phyloP scores from a whole-genome alignment of 2,113 vertebrate species.

The Apteryx owenii region DNA sequence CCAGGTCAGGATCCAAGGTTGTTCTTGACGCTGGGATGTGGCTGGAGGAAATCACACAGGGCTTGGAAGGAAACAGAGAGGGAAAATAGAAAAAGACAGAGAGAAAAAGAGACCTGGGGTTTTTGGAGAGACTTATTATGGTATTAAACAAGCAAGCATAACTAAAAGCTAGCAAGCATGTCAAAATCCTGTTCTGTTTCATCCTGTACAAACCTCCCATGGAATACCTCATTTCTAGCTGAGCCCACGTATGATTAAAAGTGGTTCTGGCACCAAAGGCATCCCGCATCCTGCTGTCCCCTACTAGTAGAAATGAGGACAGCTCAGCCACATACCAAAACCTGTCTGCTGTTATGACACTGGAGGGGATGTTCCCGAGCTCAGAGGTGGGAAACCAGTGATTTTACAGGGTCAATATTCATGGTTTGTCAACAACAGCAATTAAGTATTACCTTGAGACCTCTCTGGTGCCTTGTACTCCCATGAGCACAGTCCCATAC shows the following conservation, averaged over 20 bases:
- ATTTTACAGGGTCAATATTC: not conserved
- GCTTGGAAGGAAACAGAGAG: not conserved
- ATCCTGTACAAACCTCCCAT: not conserved
- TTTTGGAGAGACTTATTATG: not conserved
- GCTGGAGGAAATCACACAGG: not conserved
- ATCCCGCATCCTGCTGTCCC: not conserved
- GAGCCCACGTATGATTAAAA: not conserved
- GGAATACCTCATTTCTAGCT: not conserved
- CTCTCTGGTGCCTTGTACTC: not conserved
- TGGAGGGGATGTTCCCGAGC: not conserved
- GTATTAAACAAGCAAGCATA: not conserved
- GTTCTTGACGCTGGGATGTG: not conserved
- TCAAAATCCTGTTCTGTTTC: not conserved
- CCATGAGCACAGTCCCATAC: not conserved
- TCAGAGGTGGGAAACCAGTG: not conserved
- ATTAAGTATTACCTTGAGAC: not conserved
- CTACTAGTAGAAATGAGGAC: not conserved
- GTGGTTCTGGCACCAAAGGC: not conserved
- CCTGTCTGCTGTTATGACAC: not conserved
- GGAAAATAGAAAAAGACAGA: not conserved
- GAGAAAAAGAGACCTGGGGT: not conserved
- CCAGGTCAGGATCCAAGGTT: not conserved
- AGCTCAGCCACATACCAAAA: not conserved
- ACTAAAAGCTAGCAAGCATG: not conserved
- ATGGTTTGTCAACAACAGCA: not conserved